These are phyloP conservation scores for Andrena flavipes DNA, from an alignment of 2,888 invertebrate genomes.

Conservation along the genomic window DNA sequence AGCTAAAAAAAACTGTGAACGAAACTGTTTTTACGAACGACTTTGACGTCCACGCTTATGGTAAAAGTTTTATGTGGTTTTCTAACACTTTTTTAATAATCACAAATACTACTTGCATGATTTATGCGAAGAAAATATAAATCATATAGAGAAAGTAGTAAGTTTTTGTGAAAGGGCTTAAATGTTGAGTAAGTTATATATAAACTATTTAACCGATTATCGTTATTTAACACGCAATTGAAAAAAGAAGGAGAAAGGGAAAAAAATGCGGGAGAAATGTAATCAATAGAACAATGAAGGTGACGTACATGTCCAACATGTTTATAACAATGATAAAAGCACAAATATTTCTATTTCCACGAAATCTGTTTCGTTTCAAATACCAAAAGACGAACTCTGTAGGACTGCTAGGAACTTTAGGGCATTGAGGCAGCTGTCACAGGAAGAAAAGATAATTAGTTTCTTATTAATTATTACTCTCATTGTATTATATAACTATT, in stretches of 20 bases:
- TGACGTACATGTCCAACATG: conserved; percentile 58
- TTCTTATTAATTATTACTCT: conserved; percentile 82
- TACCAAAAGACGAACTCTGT: conserved; percentile 78
- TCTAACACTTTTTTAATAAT: conserved; percentile 27
- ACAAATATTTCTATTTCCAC: conserved; percentile 43
- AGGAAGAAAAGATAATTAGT: conserved; percentile 82
- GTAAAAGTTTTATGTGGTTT: conserved; percentile 42
- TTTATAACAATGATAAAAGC: conserved; percentile 28
- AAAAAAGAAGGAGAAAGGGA: conserved; percentile 38
- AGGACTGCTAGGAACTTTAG: conserved; percentile 82
- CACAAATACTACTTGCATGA: conserved; percentile 43
- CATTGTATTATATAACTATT: conserved; percentile 83
- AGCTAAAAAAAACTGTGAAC: conserved; percentile 13
- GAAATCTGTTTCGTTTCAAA: conserved; percentile 47
- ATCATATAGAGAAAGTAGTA: conserved; percentile 30
- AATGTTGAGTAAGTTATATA: conserved; percentile 42
- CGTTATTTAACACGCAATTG: conserved; percentile 40
- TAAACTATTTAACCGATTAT: conserved; percentile 41
- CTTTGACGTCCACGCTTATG: conserved; percentile 39
- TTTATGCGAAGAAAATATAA: conserved; percentile 27
- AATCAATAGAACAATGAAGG: conserved; percentile 35
- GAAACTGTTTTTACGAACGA: conserved; percentile 25
- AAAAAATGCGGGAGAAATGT: conserved; percentile 33
- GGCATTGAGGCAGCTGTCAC: conserved; percentile 85
- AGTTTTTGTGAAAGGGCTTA: conserved; percentile 41